Base-by-base conservation (phyloP, 2,888 invertebrate genomes). In the Amblyteles armatorius region DNA sequence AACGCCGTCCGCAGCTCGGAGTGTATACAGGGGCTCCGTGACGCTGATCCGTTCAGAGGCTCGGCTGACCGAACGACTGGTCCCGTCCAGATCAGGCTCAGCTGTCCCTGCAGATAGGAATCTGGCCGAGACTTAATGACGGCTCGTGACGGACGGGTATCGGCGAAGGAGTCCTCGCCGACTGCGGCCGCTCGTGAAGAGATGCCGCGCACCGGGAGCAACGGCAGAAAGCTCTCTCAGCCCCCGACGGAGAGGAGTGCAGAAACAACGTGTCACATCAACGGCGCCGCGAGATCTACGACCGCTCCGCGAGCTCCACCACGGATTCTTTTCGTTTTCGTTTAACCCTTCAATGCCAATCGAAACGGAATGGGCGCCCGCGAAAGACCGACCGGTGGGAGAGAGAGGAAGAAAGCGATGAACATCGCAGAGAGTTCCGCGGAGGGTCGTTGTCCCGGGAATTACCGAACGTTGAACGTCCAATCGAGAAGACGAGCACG, bases 211-310 rank as follows among this genome's bases (percentile, higher is more conserved):
- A 63, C 29, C 63, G 78, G 78, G 79, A 60, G 79, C 67, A 72
- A 83, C 69, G 63, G 79, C 83, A 82, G 81, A 85, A 80, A 72
- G 76, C 78, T 74, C 71, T 71, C 82, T 40, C 71, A 52, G 88
- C 86, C 87, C 86, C 85, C 85, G 87, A 88, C 81, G 76, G 65
- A 69, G 33, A 36, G 69, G 69, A 57, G 83, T 55, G 79, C 84
- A 79, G 87, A 85, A 86, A 88, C 83, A 84, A 87, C 89, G 90
- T 90, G 91, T 91, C 91, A 91, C 92, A 92, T 92, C 92, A 92
- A 91, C 91, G 87, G 90, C 89, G 90, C 92, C 92, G 92, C 91
- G 91, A 92, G 92, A 93, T 92, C 92, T 92, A 92, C 91, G 90
- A 88, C 90, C 89, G 87, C 87, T 87, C 90, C 73, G 60, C 73